Conservation (phyloP, 2,113 vertebrate genomes). For the Tringa solitaria region DNA sequence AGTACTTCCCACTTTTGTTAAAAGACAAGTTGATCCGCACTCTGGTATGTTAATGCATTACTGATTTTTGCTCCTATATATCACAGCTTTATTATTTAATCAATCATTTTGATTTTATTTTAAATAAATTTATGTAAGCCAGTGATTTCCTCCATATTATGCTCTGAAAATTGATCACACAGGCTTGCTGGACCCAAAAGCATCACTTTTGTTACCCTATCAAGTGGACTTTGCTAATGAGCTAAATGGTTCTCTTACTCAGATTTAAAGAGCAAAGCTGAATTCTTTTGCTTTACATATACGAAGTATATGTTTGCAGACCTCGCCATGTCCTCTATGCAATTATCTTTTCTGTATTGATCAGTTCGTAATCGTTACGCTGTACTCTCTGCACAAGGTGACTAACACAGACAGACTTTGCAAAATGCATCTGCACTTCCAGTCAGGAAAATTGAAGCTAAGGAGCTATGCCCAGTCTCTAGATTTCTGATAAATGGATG, state of each 20-base stretch:
- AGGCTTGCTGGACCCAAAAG: not conserved
- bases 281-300: not conserved
- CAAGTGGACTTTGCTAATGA: not conserved
- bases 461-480: not conserved
- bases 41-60: not conserved
- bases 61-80: not conserved
- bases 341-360: not conserved
- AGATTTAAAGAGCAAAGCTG: not conserved
- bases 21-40: not conserved
- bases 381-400: not conserved
- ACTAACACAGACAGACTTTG: not conserved
- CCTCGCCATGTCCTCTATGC: not conserved
- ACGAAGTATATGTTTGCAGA: not conserved
- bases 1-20: not conserved
- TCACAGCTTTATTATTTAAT: not conserved
- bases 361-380: not conserved
- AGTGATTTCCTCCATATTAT: not conserved
- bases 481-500: rapidly evolving
- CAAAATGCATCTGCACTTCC: not conserved
- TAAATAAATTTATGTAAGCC: not conserved
- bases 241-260: not conserved
- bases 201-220: not conserved
- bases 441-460: not conserved
- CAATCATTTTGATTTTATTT: not conserved
- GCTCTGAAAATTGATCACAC: not conserved